Conservation (phyloP, 1,140 invertebrate species). For the Drosophila parabipectinata region DNA sequence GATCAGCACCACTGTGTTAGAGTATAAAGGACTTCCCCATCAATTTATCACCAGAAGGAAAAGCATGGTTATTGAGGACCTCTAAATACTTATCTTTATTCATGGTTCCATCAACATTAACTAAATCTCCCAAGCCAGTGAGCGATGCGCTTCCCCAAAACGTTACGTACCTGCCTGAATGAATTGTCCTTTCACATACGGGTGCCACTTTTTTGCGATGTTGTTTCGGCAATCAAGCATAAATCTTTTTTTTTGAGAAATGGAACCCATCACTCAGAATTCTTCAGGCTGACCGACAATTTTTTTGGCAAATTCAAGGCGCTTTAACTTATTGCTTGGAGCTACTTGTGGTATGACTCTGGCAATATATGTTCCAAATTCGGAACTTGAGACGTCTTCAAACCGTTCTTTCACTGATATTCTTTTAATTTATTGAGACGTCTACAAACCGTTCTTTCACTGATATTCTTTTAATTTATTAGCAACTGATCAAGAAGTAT, state of each 20-base stretch:
- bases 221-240: constrained; percentile 9
- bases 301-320: constrained; percentile 19
- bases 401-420: constrained; percentile 27
- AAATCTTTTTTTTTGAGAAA: constrained; percentile 31
- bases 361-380: constrained; percentile 19
- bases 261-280: constrained; percentile 32
- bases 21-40: no score
- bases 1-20: no score
- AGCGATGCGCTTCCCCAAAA: constrained; percentile 15
- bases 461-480: no score
- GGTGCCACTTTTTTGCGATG: constrained; percentile 24
- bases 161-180: constrained; percentile 5
- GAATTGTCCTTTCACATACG: constrained; percentile 21
- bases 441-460: no score
- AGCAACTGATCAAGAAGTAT: no score
- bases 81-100: constrained; percentile 23
- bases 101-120: constrained; percentile 25
- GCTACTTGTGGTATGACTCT: constrained; percentile 28
- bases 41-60: neutral
- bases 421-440: no score
- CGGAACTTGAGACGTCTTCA: constrained; percentile 20
- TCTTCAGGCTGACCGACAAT: constrained; percentile 14
- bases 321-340: constrained; percentile 27
- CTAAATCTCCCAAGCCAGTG: constrained; percentile 28
- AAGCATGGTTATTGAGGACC: constrained; percentile 15